Conservation (phyloP, 2,797 vertebrate species). For the Sebastes reedi region DNA sequence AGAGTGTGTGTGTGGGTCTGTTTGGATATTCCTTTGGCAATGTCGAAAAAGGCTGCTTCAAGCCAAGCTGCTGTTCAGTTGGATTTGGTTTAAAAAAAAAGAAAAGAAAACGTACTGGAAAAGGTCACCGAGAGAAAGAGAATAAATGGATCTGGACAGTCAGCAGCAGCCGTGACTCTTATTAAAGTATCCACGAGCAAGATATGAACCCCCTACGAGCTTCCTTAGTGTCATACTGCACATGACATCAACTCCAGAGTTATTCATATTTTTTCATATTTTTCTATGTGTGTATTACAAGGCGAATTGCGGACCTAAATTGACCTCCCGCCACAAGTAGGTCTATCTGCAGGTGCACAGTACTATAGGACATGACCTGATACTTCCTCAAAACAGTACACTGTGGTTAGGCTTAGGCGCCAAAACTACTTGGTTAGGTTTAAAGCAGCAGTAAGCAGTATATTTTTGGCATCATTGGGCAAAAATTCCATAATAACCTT, state of each 20-base stretch:
- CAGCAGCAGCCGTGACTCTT: not conserved
- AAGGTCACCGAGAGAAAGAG: not conserved
- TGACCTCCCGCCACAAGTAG: too few species aligned
- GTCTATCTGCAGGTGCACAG: too few species aligned
- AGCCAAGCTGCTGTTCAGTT: conserved; percentile 3
- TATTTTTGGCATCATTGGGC: too few species aligned
- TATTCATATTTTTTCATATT: not conserved
- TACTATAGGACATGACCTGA: too few species aligned
- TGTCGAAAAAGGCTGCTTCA: conserved; percentile 3
- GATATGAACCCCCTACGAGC: not conserved
- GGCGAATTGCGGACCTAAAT: too few species aligned
- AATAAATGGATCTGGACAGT: not conserved
- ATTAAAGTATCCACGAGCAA: not conserved
- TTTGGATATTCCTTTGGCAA: not conserved
- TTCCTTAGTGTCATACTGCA: not conserved
- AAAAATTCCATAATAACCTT: too few species aligned
- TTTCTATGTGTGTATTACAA: too few species aligned
- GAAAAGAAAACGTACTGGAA: not conserved
- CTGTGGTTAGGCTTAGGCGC: too few species aligned
- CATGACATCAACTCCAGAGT: not conserved
- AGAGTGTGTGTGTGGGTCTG: not conserved
- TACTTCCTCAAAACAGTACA: too few species aligned
- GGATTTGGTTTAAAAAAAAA: not conserved
- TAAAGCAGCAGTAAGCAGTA: too few species aligned
- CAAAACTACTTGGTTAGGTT: too few species aligned